phyloP scores from a whole-genome alignment of 1,140 invertebrate species.

The Cydia fagiglandana region DNA sequence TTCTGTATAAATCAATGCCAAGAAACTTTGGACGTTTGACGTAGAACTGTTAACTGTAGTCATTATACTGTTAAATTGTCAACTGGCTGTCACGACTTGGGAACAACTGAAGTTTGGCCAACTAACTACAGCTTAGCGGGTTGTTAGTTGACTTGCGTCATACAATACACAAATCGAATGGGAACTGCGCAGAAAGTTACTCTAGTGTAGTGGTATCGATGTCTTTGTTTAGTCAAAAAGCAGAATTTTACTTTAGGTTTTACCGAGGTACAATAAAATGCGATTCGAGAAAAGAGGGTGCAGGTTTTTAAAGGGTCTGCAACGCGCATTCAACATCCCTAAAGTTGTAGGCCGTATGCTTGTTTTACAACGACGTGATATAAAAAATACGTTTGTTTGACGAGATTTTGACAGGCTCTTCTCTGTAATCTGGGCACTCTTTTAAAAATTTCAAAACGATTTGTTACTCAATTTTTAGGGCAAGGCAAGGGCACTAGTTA shows the following conservation, averaged over 20 bases:
- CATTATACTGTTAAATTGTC: constrained; percentile 32
- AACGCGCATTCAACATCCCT: no score
- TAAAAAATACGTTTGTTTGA: no score
- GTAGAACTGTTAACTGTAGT: constrained; percentile 29
- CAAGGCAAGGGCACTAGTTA: no score
- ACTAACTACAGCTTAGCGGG: constrained; percentile 27
- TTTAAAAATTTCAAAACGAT: no score
- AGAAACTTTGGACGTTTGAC: constrained; percentile 30
- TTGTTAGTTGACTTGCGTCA: constrained; percentile 18
- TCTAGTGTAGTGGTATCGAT: background rate
- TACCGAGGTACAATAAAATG: no score
- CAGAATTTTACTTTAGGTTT: background rate
- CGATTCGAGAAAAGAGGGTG: no score
- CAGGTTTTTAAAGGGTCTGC: no score
- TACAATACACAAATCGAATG: constrained; percentile 12
- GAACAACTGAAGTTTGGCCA: constrained; percentile 21
- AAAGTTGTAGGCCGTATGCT: no score
- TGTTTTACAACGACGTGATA: no score
- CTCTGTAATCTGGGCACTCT: no score
- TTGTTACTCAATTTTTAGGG: no score
- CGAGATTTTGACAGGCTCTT: no score
- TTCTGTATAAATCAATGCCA: constrained; percentile 32
- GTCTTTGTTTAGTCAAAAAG: background rate
- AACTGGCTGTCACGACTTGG: constrained; percentile 27
- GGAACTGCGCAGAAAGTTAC: background rate